A percentile compares a stretch with the other conserved stretches of the same genome.
Evolutionary conservation across 2,797 vertebrate genomes (phyloP).

Genomic region (Acipenser transmontanus): DNA sequence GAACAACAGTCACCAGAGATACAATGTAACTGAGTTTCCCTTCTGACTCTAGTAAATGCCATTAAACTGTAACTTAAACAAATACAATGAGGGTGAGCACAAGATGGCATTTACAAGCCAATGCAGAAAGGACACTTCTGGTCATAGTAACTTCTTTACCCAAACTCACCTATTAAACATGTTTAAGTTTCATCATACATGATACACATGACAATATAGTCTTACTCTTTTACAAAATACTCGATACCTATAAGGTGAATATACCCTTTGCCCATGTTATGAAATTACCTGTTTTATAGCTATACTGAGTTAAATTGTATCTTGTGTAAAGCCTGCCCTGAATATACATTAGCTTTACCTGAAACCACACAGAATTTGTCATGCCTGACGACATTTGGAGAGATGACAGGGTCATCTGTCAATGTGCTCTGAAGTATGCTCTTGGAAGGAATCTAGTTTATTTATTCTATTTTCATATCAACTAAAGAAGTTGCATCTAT

Average conservation of each 20-base stretch:
- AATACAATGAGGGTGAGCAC: too few relatives aligned
- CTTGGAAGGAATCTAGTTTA: neutral
- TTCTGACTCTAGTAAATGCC: too few relatives aligned
- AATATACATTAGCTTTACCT: conserved; percentile 10
- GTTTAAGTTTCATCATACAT: too few relatives aligned
- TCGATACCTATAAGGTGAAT: neutral
- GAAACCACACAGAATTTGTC: conserved; percentile 1
- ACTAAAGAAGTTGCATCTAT: neutral
- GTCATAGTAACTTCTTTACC: too few relatives aligned
- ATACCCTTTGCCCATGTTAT: neutral
- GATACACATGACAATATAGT: too few relatives aligned
- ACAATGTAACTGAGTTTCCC: too few relatives aligned
- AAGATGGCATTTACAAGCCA: too few relatives aligned
- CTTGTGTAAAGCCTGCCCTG: neutral
- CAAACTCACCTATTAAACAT: too few relatives aligned
- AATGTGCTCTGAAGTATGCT: neutral
- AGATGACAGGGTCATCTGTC: conserved; percentile 4
- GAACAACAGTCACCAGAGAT: too few relatives aligned
- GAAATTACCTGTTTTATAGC: neutral
- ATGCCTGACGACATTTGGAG: conserved; percentile 5
- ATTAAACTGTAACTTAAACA: too few relatives aligned
- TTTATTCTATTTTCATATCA: neutral
- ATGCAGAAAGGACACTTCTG: too few relatives aligned
- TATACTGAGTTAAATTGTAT: neutral
- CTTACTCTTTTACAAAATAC: neutral